Evolutionary conservation across 2,888 invertebrate species (phyloP), one percentile per base, ranked within the genome.

Genomic region (Amphipyra berbera): DNA sequence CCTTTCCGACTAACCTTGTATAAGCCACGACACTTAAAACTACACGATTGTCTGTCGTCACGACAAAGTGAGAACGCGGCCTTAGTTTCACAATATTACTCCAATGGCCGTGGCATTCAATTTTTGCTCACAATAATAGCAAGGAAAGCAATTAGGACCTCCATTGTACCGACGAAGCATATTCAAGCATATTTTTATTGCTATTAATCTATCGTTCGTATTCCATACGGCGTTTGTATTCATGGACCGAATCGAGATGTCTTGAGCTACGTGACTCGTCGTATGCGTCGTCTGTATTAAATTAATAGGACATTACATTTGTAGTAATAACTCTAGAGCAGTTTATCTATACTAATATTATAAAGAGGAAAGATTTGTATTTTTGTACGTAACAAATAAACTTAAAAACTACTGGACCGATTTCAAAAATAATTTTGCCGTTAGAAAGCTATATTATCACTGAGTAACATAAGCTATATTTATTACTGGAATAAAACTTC

Each of bases 171-270:
- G 10, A 48, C 55, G 30, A 8, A 66, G 71, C 66, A 65, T 68
- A 68, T 54, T 60, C 50, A 61, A 54, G 56, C 42, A 76, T 76
- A 61, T 66, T 72, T 76, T 81, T 81, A 78, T 70, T 53, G 61
- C 47, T 47, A 48, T 46, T 80, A 80, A 79, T 79, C 78, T 46
- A 35, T 40, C 56, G 63, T 81, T 78, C 46, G 72, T 79, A 81
- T 79, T 72, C 79, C 44, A 54, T 37, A 50, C 58, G 12, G 62
- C 52, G 68, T 42, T 21, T 63, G 55, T 40, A 58, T 62, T 62
- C 68, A 68, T 54, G 61, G 35, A 59, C 59, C 62, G 33, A 57
- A 57, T 6, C 41, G 41, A 69, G 60, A 61, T 61, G 59, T 61
- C 61, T 37, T 47, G 21, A 8, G 38, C 42, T 14, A 73, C 68